phyloP scores from a whole-genome alignment of 2,797 vertebrate genomes.

The Semotilus atromaculatus region DNA sequence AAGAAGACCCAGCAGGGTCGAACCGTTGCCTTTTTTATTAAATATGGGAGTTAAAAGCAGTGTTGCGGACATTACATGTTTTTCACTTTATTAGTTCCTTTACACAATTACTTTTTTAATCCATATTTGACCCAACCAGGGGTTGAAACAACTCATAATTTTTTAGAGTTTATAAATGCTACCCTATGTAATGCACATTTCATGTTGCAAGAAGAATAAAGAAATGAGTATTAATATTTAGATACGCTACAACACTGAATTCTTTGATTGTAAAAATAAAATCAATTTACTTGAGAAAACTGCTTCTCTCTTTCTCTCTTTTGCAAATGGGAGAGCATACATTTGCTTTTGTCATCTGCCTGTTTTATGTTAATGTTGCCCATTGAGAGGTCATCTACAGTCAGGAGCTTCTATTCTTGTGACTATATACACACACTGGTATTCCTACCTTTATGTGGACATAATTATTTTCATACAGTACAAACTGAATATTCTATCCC shows the following conservation, averaged over 20 bases:
- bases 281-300: neutral
- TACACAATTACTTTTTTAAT: no score
- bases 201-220: neutral
- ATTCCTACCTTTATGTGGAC: neutral
- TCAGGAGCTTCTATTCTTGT: slow-evolving; percentile 5
- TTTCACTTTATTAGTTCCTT: no score
- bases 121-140: neutral
- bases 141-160: neutral
- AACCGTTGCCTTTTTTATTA: no score
- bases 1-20: no score
- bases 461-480: no score
- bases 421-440: neutral
- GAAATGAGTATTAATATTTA: neutral
- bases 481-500: no score
- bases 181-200: neutral
- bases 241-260: neutral
- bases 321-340: slow-evolving; percentile 7
- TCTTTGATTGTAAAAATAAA: neutral
- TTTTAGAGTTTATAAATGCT: neutral
- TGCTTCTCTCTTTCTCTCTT: slow-evolving; percentile 1
- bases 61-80: no score
- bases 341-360: slow-evolving; percentile 17
- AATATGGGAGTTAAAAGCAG: no score
- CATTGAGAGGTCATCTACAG: slow-evolving; percentile 3
- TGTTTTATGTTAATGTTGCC: slow-evolving; percentile 19